phyloP scores from a whole-genome alignment of 2,888 invertebrate species.

The Sminthurides aquaticus region DNA sequence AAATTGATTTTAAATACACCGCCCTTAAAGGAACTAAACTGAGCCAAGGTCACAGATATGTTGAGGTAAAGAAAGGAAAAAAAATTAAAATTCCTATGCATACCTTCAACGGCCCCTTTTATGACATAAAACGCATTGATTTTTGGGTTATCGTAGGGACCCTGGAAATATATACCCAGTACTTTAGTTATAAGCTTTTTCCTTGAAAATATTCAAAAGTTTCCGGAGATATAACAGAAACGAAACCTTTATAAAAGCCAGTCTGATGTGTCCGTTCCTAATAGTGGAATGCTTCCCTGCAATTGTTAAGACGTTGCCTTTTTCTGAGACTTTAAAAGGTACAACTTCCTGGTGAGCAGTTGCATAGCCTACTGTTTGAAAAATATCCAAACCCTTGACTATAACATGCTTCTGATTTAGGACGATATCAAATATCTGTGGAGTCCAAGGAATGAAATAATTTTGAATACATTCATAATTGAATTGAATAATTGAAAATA shows the following conservation, averaged over 20 bases:
- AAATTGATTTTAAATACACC: too few species aligned
- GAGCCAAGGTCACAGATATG: too few species aligned
- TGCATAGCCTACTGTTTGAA: slow-evolving; percentile 80
- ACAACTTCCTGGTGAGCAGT: slow-evolving; percentile 90
- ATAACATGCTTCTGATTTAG: slow-evolving; percentile 85
- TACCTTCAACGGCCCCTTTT: slow-evolving; percentile 68
- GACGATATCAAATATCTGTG: slow-evolving; percentile 77
- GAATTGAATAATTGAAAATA: too few species aligned
- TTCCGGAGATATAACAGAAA: too few species aligned
- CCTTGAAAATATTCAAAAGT: too few species aligned
- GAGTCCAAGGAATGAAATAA: slow-evolving; percentile 18
- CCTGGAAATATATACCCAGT: slow-evolving; percentile 55
- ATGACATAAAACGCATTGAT: slow-evolving; percentile 89
- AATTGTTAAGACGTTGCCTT: slow-evolving; percentile 64
- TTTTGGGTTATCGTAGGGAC: slow-evolving; percentile 90
- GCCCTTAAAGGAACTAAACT: too few species aligned
- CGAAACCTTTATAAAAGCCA: slow-evolving; percentile 80
- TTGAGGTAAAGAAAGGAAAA: too few species aligned
- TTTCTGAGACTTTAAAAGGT: slow-evolving; percentile 67
- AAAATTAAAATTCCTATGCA: too few species aligned
- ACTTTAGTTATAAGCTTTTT: too few species aligned
- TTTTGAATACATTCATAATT: too few species aligned
- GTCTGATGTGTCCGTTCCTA: slow-evolving; percentile 67
- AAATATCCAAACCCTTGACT: slow-evolving; percentile 87
- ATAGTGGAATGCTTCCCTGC: slow-evolving; percentile 80